phyloP scores from a whole-genome alignment of 92 coral and sea anemone genomes.

The Galaxea fascicularis region DNA sequence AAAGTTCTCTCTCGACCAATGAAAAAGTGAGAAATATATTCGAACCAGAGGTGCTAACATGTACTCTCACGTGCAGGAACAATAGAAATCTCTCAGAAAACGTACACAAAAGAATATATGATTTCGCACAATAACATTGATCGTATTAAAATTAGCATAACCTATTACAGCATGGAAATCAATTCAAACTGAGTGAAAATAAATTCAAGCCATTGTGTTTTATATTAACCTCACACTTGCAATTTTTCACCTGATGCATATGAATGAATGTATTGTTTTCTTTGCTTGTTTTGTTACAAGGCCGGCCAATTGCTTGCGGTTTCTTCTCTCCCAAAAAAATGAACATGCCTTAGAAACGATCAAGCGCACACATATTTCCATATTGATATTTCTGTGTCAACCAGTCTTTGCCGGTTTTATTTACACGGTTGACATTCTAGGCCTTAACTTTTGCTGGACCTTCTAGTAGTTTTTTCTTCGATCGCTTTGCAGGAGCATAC shows the following conservation, averaged over 20 bases:
- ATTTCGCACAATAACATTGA: conserved; percentile 50
- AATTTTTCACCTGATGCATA: conserved; percentile 26
- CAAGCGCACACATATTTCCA: conserved; percentile 6
- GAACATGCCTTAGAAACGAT: not conserved
- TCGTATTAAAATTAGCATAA: conserved; percentile 62
- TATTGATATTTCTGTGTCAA: conserved; percentile 4
- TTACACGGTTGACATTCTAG: not conserved
- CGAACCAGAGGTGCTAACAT: conserved; percentile 87
- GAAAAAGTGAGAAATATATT: conserved; percentile 64
- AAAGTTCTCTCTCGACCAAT: conserved; percentile 67
- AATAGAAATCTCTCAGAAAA: conserved; percentile 57
- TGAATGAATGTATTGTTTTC: not conserved
- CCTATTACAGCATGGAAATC: conserved; percentile 49
- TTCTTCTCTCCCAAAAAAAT: conserved; percentile 5
- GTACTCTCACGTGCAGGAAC: conserved; percentile 79
- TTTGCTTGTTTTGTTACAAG: not conserved
- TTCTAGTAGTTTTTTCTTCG: not conserved
- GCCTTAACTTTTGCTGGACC: not conserved
- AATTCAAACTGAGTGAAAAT: conserved; percentile 44
- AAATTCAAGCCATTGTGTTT: conserved; percentile 45
- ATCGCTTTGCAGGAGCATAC: not conserved
- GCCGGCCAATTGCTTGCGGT: not conserved
- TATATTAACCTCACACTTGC: conserved; percentile 32
- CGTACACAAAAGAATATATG: conserved; percentile 34
- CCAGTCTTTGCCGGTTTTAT: not conserved